Percentiles rank a stretch among this genome's conserved stretches.
These are phyloP conservation scores for Tachypleus tridentatus DNA, from an alignment of 1,140 invertebrate species.

Conservation along the genomic window DNA sequence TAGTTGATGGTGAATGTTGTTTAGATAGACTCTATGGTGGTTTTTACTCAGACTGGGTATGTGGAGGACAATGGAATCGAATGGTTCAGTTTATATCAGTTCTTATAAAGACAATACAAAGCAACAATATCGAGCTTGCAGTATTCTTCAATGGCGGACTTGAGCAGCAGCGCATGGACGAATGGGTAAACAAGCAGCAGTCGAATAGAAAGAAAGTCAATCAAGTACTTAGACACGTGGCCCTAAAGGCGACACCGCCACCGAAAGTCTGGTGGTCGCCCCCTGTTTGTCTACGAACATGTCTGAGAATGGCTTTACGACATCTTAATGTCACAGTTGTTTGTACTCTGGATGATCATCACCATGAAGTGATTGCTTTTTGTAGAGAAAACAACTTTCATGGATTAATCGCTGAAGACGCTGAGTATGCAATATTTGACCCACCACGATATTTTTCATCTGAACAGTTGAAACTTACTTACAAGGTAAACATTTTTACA, in stretches of 20 bases:
- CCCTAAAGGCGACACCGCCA: constrained; percentile 71
- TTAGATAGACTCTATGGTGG: constrained; percentile 80
- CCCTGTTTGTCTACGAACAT: constrained; percentile 64
- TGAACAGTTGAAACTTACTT: constrained; percentile 73
- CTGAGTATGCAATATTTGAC: constrained; percentile 76
- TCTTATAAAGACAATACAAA: constrained; percentile 51
- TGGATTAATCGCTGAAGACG: constrained; percentile 73
- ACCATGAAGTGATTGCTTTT: constrained; percentile 77
- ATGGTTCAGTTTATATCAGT: constrained; percentile 72
- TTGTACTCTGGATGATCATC: constrained; percentile 70
- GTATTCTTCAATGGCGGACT: constrained; percentile 69
- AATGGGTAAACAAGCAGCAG: constrained; percentile 35
- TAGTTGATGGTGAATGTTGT: constrained; percentile 81
- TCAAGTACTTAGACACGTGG: constrained; percentile 65
- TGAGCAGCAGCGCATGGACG: constrained; percentile 46
- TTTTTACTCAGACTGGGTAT: constrained; percentile 89
- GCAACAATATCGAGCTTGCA: constrained; percentile 56
- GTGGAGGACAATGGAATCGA: constrained; percentile 85
- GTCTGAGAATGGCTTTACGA: constrained; percentile 64
- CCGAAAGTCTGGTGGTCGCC: constrained; percentile 88
- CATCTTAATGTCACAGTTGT: constrained; percentile 69
- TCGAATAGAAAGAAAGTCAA: constrained; percentile 35
- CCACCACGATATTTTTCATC: constrained; percentile 81
- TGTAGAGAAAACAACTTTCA: constrained; percentile 72
- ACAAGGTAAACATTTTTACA: constrained; percentile 46